Base-by-base conservation (phyloP, 2,113 vertebrate species). In the Sula dactylatra region DNA sequence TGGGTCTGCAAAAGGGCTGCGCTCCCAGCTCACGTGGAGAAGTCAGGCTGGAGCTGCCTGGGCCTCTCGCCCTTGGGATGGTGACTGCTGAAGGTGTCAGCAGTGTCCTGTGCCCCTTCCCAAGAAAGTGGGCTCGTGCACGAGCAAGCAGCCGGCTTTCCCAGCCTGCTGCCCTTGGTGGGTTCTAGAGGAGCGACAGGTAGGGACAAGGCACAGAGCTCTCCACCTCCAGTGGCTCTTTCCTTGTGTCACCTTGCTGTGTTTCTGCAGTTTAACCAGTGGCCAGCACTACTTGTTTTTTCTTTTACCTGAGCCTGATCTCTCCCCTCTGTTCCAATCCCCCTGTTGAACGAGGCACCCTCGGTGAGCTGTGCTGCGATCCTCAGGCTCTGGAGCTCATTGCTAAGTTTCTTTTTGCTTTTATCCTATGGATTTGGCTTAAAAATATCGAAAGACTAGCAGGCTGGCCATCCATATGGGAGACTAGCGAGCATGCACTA, bases 1-100 rank as follows among this genome's bases (percentile, higher is more conserved):
- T 11, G 70, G 34, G 2, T 20, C 76, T 66, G 21, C 36, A 34
- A 6, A 29, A 64, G 71, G 42, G 29, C 36, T 3, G 1, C 10
- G 20, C 40, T 78, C n/a, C 66, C 54, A 18, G 32, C 65, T 50
- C 4, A 0, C 0, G 2, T 6, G 47, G 45, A 61, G 40, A 24
- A 12, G 9, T 14, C 31, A 2, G 55, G 18, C 32, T 38, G 67
- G 67, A 61, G 73, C 61, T 69, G 67, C 34, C 70, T 40, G 3
- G 1, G 42, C 34, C 47, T 26, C 59, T 44, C 4, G 1, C 61
- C 50, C 59, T 26, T 1, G 0, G 58, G n/a, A 27, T 73, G 22
- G 34, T 0, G 38, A 4, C 54, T 25, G 25, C 36, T 1, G 2
- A 18, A 52, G 58, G 21, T 10, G 52, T 13, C 40, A 6, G 18